A percentile compares a stretch with the other conserved stretches of the same genome.
phyloP scores from a whole-genome alignment of 2,113 vertebrate genomes.

The Amblyopsis rosae region DNA sequence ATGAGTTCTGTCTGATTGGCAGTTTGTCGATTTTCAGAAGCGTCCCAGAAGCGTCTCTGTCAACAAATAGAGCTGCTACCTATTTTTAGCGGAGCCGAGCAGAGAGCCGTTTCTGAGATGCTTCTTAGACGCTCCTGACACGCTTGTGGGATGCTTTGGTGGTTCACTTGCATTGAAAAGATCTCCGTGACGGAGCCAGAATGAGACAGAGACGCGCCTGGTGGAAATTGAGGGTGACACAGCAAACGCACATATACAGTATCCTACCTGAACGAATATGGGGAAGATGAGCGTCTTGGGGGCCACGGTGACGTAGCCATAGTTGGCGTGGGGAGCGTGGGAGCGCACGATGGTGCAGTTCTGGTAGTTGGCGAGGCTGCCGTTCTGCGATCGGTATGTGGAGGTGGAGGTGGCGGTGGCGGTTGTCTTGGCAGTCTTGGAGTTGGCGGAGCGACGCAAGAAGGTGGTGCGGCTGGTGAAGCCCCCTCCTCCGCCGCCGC shows the following conservation, averaged over 20 bases:
- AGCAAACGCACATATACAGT: not conserved
- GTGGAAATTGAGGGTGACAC: not conserved
- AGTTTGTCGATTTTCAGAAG: no score
- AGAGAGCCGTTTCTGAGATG: no score
- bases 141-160: no score
- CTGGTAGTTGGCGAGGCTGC: constrained; percentile 85
- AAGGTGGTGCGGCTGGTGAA: constrained; percentile 79
- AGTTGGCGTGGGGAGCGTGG: constrained; percentile 82
- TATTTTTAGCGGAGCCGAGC: no score
- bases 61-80: no score
- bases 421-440: constrained; percentile 64
- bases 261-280: constrained; percentile 88
- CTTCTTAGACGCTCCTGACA: no score
- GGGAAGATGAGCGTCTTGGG: constrained; percentile 95
- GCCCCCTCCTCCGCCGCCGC: constrained; percentile 15
- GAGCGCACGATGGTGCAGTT: constrained; percentile 87
- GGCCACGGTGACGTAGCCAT: constrained; percentile 86
- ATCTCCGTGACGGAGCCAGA: no score
- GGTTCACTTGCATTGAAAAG: no score
- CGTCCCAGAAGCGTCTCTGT: no score
- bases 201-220: no score
- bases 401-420: constrained; percentile 60
- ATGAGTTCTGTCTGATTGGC: no score
- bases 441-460: constrained; percentile 76
- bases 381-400: constrained; percentile 76